Percentiles rank a stretch among this genome's conserved stretches.
Conservation (phyloP, 2,888 invertebrate genomes). For the Pterostichus niger region DNA sequence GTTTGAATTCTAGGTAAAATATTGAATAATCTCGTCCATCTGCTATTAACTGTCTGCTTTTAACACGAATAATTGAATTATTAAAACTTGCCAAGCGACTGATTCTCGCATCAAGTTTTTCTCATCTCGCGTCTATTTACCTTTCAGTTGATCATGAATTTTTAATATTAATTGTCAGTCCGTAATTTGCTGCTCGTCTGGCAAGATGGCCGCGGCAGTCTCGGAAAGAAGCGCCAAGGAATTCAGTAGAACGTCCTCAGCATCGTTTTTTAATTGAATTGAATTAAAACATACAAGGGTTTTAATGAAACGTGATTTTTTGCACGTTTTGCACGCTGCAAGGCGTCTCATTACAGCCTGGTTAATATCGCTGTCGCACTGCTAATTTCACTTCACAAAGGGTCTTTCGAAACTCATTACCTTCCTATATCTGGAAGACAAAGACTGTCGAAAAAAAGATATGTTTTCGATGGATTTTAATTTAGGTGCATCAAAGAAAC, state of each 20-base stretch:
- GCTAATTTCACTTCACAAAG: slow-evolving; percentile 57
- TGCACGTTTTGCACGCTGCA: slow-evolving; percentile 50
- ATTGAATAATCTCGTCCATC: neutral
- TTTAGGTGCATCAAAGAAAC: slow-evolving; percentile 51
- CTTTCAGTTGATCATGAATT: slow-evolving; percentile 49
- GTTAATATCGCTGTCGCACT: slow-evolving; percentile 54
- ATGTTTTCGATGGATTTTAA: slow-evolving; percentile 58
- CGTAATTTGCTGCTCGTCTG: slow-evolving; percentile 25
- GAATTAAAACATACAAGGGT: slow-evolving; percentile 58
- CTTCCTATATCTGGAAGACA: slow-evolving; percentile 59
- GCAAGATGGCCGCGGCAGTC: slow-evolving; percentile 9
- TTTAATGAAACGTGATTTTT: slow-evolving; percentile 56
- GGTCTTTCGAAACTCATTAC: slow-evolving; percentile 56
- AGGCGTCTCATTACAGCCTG: slow-evolving; percentile 49
- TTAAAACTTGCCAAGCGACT: slow-evolving; percentile 15
- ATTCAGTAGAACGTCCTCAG: slow-evolving; percentile 11
- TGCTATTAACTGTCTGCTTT: slow-evolving; percentile 11
- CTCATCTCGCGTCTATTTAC: slow-evolving; percentile 44
- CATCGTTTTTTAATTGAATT: slow-evolving; percentile 60
- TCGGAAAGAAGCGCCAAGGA: neutral
- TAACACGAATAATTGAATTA: slow-evolving; percentile 28
- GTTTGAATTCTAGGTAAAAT: neutral
- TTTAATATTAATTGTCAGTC: slow-evolving; percentile 52
- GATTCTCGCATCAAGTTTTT: slow-evolving; percentile 41
- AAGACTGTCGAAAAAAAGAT: slow-evolving; percentile 55